These are phyloP conservation scores for Halocynthia roretzi DNA, from an alignment of 23 tunicate species.

Conservation along the genomic window DNA sequence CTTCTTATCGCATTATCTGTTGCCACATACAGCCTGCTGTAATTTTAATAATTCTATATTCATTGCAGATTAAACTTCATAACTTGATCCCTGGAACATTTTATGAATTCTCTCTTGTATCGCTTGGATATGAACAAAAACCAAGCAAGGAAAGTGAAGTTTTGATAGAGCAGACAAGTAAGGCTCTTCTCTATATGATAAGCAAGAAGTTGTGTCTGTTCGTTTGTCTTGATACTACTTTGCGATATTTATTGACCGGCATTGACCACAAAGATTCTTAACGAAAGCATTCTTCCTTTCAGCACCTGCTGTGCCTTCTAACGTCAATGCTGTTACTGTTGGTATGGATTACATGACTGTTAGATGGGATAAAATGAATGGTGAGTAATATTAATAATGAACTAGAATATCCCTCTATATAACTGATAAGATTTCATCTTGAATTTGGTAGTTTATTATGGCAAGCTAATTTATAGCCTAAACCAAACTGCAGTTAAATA, in stretches of 20 bases:
- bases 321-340: constrained; percentile 27
- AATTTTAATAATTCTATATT: no score
- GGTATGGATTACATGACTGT: constrained; percentile 30
- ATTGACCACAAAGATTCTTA: no score
- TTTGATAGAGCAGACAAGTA: constrained; percentile 30
- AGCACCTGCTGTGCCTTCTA: constrained; percentile 25
- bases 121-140: constrained; percentile 23
- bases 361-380: constrained; percentile 33
- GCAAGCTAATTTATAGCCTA: no score
- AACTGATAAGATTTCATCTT: no score
- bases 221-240: no score
- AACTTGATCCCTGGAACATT: constrained; percentile 27
- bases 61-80: neutral
- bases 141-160: constrained; percentile 40
- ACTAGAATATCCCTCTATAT: no score
- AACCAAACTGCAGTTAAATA: no score
- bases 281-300: neutral
- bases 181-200: neutral
- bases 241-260: no score
- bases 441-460: no score
- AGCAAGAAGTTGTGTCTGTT: no score
- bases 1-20: no score
- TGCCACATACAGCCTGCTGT: no score
- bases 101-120: constrained; percentile 25
- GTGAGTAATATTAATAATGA: constrained; percentile 25